These are phyloP conservation scores for Drosophila arawakana DNA, from an alignment of 1,140 invertebrate species.

Conservation along the genomic window DNA sequence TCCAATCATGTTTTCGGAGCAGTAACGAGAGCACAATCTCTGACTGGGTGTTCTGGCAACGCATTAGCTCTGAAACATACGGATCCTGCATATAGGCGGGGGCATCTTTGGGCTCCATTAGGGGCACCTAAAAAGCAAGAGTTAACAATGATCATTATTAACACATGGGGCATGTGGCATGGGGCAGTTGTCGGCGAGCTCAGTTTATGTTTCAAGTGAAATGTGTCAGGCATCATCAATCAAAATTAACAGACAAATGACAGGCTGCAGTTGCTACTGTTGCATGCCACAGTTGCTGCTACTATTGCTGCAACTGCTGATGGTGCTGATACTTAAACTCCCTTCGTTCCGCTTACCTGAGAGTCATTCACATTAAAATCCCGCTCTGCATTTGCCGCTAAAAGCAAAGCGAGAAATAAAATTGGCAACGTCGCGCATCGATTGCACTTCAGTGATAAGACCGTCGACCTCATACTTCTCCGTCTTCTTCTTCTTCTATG, in stretches of 20 bases:
- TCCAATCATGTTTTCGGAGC: constrained; percentile 77
- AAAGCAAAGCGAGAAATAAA: constrained; percentile 46
- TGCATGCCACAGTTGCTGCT: not conserved
- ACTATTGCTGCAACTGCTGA: constrained; percentile 7
- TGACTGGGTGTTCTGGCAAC: constrained; percentile 70
- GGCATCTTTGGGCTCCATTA: constrained; percentile 78
- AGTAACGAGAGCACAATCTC: constrained; percentile 80
- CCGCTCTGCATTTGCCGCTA: constrained; percentile 58
- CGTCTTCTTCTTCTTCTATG: constrained; percentile 12
- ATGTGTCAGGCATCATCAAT: constrained; percentile 63
- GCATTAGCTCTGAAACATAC: constrained; percentile 77
- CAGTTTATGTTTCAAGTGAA: constrained; percentile 50
- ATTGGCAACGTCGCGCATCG: constrained; percentile 38
- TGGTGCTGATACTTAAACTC: not conserved
- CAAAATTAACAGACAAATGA: constrained; percentile 55
- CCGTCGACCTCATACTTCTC: constrained; percentile 45
- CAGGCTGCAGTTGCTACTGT: constrained; percentile 17
- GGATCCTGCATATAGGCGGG: constrained; percentile 75
- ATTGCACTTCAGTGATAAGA: constrained; percentile 47
- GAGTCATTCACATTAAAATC: constrained; percentile 82
- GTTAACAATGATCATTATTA: constrained; percentile 18
- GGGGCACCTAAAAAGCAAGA: constrained; percentile 64
- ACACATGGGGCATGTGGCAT: not conserved
- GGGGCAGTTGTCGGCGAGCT: constrained; percentile 17
- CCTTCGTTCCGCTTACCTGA: constrained; percentile 62